Conservation (phyloP, 2,888 invertebrate species). For the Synergus laeviventris region DNA sequence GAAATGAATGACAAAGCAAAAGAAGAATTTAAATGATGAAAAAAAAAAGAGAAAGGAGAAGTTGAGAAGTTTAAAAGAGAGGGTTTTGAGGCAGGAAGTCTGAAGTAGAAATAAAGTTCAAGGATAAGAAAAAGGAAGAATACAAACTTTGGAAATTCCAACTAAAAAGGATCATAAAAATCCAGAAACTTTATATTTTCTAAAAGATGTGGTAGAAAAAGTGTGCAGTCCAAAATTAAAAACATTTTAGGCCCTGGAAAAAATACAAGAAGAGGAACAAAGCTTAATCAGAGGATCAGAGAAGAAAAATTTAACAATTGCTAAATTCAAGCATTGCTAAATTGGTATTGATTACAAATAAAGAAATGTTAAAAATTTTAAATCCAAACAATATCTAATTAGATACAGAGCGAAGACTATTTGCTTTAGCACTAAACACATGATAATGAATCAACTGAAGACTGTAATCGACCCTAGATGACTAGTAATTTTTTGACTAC, state of each 20-base stretch:
- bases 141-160: too few species aligned
- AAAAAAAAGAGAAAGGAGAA: not conserved
- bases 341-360: too few species aligned
- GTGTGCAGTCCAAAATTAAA: too few species aligned
- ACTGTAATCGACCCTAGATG: conserved; percentile 12
- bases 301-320: too few species aligned
- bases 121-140: not conserved
- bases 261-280: too few species aligned
- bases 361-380: not conserved
- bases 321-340: too few species aligned
- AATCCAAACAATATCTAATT: not conserved
- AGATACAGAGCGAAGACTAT: not conserved
- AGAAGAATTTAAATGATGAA: not conserved
- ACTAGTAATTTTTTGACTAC: conserved; percentile 1
- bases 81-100: not conserved
- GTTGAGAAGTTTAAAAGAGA: not conserved
- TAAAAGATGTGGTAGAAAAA: too few species aligned
- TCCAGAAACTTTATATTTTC: too few species aligned
- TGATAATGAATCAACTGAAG: not conserved
- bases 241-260: too few species aligned
- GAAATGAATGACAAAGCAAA: not conserved
- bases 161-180: too few species aligned
- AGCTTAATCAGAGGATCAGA: too few species aligned
- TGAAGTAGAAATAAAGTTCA: not conserved
- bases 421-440: not conserved